Evolutionary conservation across 1,140 invertebrate genomes (phyloP).

Genomic region (Tetraneura akinire): DNA sequence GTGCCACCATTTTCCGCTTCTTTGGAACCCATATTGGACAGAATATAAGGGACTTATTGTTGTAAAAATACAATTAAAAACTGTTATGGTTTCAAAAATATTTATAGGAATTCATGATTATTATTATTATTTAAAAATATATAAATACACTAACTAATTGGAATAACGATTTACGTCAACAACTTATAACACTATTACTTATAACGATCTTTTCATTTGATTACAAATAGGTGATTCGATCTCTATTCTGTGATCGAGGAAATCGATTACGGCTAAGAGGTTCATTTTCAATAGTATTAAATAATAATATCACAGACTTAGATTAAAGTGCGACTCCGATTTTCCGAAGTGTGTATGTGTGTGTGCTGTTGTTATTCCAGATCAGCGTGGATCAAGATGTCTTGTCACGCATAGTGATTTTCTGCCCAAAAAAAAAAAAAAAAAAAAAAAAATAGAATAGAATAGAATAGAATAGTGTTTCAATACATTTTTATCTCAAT

Average conservation of each 20-base stretch:
- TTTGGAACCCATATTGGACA: conserved; percentile 51
- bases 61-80: conserved; percentile 51
- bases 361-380: conserved; percentile 44
- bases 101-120: conserved; percentile 50
- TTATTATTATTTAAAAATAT: conserved; percentile 48
- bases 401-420: conserved; percentile 47
- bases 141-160: conserved; percentile 51
- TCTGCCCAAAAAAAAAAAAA: conserved; percentile 35
- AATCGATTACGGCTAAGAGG: conserved; percentile 42
- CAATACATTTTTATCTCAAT: conserved; percentile 6
- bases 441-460: conserved; percentile 38
- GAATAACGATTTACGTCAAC: conserved; percentile 50
- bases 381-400: conserved; percentile 46
- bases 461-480: too few relatives aligned
- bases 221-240: conserved; percentile 50
- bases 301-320: conserved; percentile 50
- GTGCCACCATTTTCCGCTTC: conserved; percentile 45
- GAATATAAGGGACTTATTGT: conserved; percentile 40
- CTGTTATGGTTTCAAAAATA: conserved; percentile 46
- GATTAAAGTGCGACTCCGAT: conserved; percentile 40
- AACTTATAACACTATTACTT: conserved; percentile 37
- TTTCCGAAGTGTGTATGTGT: conserved; percentile 47
- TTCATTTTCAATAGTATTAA: conserved; percentile 42
- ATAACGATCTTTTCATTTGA: conserved; percentile 51
- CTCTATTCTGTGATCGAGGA: conserved; percentile 48